Evolutionary conservation across 1,140 invertebrate species (phyloP).

Genomic region (Diabrotica virgifera): DNA sequence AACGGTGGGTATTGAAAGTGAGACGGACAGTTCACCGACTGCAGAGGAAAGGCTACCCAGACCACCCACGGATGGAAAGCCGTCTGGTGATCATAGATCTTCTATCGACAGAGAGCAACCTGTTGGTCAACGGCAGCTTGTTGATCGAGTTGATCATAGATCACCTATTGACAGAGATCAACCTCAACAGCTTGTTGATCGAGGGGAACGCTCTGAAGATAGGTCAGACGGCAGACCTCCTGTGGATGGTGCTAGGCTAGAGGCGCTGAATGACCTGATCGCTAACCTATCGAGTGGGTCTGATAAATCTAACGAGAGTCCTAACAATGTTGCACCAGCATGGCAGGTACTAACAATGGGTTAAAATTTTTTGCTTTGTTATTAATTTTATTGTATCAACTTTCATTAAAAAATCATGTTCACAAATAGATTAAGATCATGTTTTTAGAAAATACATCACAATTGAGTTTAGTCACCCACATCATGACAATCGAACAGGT

Average conservation of each 20-base stretch:
- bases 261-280: slow-evolving; percentile 46
- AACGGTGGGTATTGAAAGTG: slow-evolving; percentile 34
- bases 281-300: slow-evolving; percentile 46
- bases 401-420: not conserved
- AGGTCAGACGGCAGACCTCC: slow-evolving; percentile 20
- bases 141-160: not conserved
- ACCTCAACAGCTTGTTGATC: not conserved
- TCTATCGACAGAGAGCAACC: not conserved
- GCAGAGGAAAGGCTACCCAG: slow-evolving; percentile 26
- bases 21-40: slow-evolving; percentile 49
- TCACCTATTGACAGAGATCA: not conserved
- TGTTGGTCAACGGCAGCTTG: not conserved
- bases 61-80: slow-evolving; percentile 20
- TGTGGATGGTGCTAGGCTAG: slow-evolving; percentile 35
- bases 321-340: slow-evolving; percentile 46
- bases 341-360: slow-evolving; percentile 46
- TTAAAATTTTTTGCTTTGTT: slow-evolving; percentile 19
- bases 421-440: too few species aligned
- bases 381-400: not conserved
- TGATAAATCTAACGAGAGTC: slow-evolving; percentile 45
- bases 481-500: too few species aligned
- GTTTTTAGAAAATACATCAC: too few species aligned
- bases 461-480: too few species aligned
- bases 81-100: not conserved
- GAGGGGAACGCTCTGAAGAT: slow-evolving; percentile 17